A percentile compares a stretch with the other conserved stretches of the same genome.
These are phyloP conservation scores for Drosophila sproati DNA, from an alignment of 1,140 invertebrate species.

Conservation along the genomic window DNA sequence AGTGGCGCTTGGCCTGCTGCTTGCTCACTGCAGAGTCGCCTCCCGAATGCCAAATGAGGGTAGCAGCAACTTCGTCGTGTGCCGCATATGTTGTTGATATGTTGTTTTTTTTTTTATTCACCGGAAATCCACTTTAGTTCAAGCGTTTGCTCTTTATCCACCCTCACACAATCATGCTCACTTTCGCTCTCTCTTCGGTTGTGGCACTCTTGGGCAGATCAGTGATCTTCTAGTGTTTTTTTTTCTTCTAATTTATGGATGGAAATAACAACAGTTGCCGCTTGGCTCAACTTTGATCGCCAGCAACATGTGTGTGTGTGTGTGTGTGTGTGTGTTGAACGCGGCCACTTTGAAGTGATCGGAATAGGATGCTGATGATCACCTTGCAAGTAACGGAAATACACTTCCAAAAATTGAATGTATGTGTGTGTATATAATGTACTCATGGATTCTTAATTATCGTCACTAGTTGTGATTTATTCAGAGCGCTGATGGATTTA, in stretches of 20 bases:
- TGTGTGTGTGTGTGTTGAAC: slow-evolving; percentile 40
- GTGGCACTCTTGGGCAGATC: slow-evolving; percentile 38
- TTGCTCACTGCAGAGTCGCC: slow-evolving; percentile 28
- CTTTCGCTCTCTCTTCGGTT: slow-evolving; percentile 7
- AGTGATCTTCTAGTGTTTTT: slow-evolving; percentile 53
- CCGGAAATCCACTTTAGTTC: slow-evolving; percentile 82
- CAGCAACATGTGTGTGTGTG: slow-evolving; percentile 70
- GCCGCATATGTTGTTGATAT: slow-evolving; percentile 61
- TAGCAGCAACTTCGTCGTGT: slow-evolving; percentile 39
- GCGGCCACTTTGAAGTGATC: slow-evolving; percentile 62
- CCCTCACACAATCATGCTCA: not conserved
- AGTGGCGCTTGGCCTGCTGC: slow-evolving; percentile 32
- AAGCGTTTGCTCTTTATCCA: not conserved
- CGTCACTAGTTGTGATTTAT: slow-evolving; percentile 65
- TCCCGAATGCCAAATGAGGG: slow-evolving; percentile 31
- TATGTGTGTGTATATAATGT: slow-evolving; percentile 25
- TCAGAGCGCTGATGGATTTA: slow-evolving; percentile 76
- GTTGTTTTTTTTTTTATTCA: slow-evolving; percentile 65
- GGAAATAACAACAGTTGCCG: slow-evolving; percentile 64
- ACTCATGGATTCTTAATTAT: slow-evolving; percentile 63
- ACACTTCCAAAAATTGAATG: slow-evolving; percentile 43
- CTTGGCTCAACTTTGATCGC: slow-evolving; percentile 44
- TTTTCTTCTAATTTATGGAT: slow-evolving; percentile 65
- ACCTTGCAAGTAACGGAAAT: slow-evolving; percentile 76
- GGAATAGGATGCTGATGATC: slow-evolving; percentile 68